Conservation (phyloP, 2,113 vertebrate species). For the Brevimyrus niger region DNA sequence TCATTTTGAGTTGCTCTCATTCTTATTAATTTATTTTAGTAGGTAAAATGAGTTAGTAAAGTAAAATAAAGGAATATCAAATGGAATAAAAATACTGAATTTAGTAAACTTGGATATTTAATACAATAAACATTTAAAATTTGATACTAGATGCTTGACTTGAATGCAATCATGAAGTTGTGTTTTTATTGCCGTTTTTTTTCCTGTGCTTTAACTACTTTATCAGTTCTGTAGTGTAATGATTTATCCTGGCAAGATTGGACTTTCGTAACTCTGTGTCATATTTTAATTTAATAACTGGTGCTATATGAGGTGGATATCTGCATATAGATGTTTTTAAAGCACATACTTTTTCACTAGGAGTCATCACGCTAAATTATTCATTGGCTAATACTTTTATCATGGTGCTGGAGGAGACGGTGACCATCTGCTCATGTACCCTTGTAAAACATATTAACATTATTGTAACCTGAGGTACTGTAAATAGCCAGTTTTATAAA, state of each 20-base stretch:
- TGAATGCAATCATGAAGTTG: neutral
- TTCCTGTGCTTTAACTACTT: neutral
- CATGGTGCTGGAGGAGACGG: neutral
- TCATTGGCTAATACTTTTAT: neutral
- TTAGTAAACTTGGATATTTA: neutral
- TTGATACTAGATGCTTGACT: neutral
- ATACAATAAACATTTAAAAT: neutral
- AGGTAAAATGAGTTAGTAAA: neutral
- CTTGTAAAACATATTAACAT: neutral
- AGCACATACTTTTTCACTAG: neutral
- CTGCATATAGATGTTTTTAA: neutral
- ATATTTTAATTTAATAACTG: neutral
- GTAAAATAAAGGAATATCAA: neutral
- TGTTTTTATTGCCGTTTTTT: neutral
- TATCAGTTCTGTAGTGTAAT: neutral
- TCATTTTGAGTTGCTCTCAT: neutral
- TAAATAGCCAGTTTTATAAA: neutral
- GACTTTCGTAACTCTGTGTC: neutral
- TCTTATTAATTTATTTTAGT: neutral
- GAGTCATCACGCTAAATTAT: neutral
- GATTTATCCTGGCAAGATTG: neutral
- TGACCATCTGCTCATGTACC: neutral
- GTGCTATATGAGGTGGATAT: neutral
- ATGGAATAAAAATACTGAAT: neutral
- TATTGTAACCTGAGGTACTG: neutral